phyloP scores from a whole-genome alignment of 2,113 vertebrate species.

The Malurus alboscapulatus region DNA sequence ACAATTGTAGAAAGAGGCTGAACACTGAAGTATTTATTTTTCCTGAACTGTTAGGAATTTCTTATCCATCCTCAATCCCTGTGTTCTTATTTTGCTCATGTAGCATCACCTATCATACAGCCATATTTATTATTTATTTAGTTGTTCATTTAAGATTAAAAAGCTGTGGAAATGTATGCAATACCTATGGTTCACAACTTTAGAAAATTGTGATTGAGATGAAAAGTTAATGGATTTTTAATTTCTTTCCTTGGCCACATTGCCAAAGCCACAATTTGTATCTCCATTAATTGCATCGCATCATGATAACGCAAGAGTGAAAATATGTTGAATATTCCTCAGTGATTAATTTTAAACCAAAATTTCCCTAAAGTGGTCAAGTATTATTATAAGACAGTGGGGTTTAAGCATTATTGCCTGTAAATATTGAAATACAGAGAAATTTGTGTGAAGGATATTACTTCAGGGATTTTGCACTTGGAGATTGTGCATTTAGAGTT shows the following conservation, averaged over 20 bases:
- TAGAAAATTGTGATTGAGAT: neutral
- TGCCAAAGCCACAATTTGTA: neutral
- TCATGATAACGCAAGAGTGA: neutral
- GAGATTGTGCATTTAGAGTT: neutral
- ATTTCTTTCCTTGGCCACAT: neutral
- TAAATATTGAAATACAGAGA: neutral
- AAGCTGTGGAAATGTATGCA: neutral
- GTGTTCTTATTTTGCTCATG: neutral
- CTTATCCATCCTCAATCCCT: neutral
- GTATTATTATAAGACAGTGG: neutral
- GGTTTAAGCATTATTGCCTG: neutral
- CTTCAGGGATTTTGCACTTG: neutral
- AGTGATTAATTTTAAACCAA: neutral
- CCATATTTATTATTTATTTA: neutral
- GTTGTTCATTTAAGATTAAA: neutral
- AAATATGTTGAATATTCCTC: neutral
- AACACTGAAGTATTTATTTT: neutral
- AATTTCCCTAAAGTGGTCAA: neutral
- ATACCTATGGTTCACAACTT: neutral
- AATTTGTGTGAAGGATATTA: neutral
- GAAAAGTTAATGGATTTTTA: neutral
- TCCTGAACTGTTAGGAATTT: neutral
- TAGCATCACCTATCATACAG: neutral
- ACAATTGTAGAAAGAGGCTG: neutral
- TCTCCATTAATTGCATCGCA: neutral